A percentile compares a stretch with the other conserved stretches of the same genome.
phyloP scores from a whole-genome alignment of 2,113 vertebrate species.

The Silurus glanis region DNA sequence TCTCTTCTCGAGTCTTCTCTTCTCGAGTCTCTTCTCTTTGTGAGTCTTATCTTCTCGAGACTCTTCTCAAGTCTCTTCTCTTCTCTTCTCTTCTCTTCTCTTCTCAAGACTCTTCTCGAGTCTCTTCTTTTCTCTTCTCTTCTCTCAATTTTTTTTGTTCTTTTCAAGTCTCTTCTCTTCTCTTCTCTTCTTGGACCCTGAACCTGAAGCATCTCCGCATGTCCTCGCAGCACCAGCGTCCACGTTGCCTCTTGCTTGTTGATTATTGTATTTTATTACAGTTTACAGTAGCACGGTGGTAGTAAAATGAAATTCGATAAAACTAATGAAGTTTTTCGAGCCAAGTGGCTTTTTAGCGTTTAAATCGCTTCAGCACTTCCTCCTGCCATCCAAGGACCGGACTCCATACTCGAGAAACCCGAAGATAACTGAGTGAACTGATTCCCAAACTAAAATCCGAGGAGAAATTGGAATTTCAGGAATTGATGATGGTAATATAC shows the following conservation, averaged over 20 bases:
- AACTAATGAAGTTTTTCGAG: neutral
- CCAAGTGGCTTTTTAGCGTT: constrained; percentile 8
- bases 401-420: neutral
- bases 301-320: constrained; percentile 8
- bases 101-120: too few relatives aligned
- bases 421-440: neutral
- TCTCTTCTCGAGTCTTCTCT: too few relatives aligned
- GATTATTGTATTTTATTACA: constrained; percentile 4
- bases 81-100: too few relatives aligned
- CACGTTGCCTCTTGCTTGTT: neutral
- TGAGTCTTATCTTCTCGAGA: too few relatives aligned
- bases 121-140: too few relatives aligned
- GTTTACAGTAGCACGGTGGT: neutral
- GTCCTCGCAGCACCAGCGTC: neutral
- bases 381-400: neutral
- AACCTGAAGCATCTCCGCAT: neutral
- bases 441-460: neutral
- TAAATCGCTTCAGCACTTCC: neutral
- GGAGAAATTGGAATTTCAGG: too few relatives aligned
- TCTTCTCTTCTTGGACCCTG: neutral
- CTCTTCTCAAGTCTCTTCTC: too few relatives aligned
- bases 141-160: too few relatives aligned
- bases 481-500: too few relatives aligned
- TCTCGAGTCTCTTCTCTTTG: too few relatives aligned
- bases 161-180: too few relatives aligned